Conservation (phyloP, 2,888 invertebrate genomes). For the Dolichopus griseipennis region DNA sequence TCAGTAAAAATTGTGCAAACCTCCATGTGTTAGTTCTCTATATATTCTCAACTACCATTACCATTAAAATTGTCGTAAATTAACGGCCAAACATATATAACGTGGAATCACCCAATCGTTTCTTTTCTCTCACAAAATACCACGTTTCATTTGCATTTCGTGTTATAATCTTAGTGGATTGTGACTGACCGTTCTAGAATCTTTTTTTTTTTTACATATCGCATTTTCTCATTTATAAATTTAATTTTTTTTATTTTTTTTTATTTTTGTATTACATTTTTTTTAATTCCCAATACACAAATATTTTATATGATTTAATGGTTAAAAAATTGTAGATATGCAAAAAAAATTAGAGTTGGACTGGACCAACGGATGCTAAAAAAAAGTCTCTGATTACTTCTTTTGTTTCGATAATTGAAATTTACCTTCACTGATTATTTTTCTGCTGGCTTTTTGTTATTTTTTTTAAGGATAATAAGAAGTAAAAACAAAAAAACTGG, state of each 20-base stretch:
- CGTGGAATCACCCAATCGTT: neutral
- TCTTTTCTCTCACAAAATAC: neutral
- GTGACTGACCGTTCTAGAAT: slow-evolving; percentile 4
- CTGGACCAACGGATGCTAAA: neutral
- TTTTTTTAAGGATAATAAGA: slow-evolving; percentile 1
- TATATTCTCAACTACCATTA: neutral
- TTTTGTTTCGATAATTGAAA: slow-evolving; percentile 1
- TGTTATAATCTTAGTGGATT: neutral
- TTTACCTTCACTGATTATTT: neutral
- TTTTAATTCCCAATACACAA: slow-evolving; percentile 1
- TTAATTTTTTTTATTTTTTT: neutral
- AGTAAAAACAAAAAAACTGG: neutral
- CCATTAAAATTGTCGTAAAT: neutral
- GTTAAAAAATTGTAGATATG: neutral
- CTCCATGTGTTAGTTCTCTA: no score
- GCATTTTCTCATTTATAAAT: neutral
- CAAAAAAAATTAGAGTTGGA: neutral
- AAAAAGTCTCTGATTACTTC: slow-evolving; percentile 4
- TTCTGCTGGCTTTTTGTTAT: neutral
- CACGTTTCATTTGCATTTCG: neutral
- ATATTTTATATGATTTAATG: slow-evolving; percentile 1
- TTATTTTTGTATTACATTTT: neutral
- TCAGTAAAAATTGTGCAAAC: no score
- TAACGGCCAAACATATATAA: neutral
- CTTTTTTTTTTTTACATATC: neutral